Base-by-base conservation (phyloP, 1,140 invertebrate species). In the Amyelois transitella region DNA sequence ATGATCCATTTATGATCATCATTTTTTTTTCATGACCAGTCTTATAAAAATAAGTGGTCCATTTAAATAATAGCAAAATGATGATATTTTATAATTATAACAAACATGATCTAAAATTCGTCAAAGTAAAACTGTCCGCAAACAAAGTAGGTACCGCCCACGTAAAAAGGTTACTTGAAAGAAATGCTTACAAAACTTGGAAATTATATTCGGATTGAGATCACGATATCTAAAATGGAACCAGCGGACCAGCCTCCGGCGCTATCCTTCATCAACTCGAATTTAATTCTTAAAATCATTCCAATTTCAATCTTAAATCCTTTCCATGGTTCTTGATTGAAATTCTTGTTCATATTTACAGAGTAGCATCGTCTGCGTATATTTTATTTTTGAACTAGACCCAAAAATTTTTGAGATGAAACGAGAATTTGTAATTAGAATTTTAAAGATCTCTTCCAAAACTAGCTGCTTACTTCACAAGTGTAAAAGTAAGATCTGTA, bases 201-300 rank as follows among this genome's bases (percentile, higher is more conserved):
- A 81, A 79, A 80, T 72, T 77, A 78, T 81, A 78, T 82, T 78
- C 67, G 73, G 76, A 82, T 85, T 62, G 51, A 55, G 51, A 65
- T 69, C 72, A 55, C 56, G 62, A 58, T 69, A 62, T 65, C 61
- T 62, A 51, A 69, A 75, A 71, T 72, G 62, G 74, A 76, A 69
- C 64, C 60, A 69, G 55, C 60, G 54, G 59, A 64, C 54, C 60
- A 48, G 72, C 79, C 61, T 51, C 18, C 25, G 67, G 77, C 74
- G 19, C 60, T 66, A 63, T 68, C 69, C 64, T 73, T 81, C 71
- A 77, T 79, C 67, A 78, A 79, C 65, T 79, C 67, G 67, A 52
- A 72, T 81, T 75, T 64, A 63, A 72, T 74, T 68, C 63, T 64
- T 58, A 60, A 70, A 72, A 64, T 54, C 45, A 55, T 64, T 51